These are phyloP conservation scores for Drosophila neocordata DNA, from an alignment of 1,140 invertebrate species.

Conservation along the genomic window DNA sequence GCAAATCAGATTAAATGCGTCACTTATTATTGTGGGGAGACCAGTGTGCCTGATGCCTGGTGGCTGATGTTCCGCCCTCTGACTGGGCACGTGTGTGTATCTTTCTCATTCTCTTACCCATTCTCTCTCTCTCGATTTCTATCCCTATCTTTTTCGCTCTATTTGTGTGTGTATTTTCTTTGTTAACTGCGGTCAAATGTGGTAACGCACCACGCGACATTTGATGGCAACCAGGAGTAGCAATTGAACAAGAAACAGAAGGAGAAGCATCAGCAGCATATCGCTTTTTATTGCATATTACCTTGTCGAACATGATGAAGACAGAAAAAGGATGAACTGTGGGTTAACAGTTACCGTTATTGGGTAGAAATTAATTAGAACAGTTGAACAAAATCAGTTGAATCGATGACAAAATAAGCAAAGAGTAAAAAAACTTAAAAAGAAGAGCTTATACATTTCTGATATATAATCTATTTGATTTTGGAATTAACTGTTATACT, in stretches of 20 bases:
- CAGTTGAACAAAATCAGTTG: neutral
- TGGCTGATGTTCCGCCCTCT: conserved; percentile 29
- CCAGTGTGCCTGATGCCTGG: conserved; percentile 28
- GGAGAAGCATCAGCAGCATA: conserved; percentile 41
- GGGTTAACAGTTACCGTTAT: neutral
- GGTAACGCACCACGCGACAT: conserved; percentile 62
- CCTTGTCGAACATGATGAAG: conserved; percentile 53
- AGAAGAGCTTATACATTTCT: no score
- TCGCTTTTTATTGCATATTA: conserved; percentile 80
- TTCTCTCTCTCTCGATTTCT: no score
- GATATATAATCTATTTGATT: no score
- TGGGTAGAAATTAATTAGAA: neutral
- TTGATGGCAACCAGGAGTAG: conserved; percentile 30
- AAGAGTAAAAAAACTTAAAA: no score
- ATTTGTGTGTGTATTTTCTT: conserved; percentile 25
- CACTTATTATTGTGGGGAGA: conserved; percentile 72
- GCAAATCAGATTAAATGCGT: conserved; percentile 81
- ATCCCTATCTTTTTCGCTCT: neutral
- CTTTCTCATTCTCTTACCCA: neutral
- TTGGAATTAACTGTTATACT: no score
- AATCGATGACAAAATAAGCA: neutral
- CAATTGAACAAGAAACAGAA: neutral
- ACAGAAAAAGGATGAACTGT: neutral
- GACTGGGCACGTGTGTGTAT: conserved; percentile 23
- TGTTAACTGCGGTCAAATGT: conserved; percentile 79